A percentile compares a stretch with the other conserved stretches of the same genome.
Evolutionary conservation across 2,113 vertebrate genomes (phyloP).

Genomic region (Salvelinus alpinus): DNA sequence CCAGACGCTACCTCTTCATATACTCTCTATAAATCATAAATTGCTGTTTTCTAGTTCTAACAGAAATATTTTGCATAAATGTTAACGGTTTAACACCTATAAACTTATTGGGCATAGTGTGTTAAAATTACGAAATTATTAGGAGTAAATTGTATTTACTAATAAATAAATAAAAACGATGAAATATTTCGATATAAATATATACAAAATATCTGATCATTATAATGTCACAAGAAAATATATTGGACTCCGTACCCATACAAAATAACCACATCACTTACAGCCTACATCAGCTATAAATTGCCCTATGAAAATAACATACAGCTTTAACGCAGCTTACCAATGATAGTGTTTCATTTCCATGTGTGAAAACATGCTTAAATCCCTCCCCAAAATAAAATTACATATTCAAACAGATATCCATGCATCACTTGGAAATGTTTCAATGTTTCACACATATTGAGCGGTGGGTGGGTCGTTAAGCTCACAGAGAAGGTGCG

Average conservation of each 20-base stretch:
- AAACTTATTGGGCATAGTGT: no score
- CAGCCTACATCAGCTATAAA: no score
- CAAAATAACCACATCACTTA: background rate
- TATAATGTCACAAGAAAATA: background rate
- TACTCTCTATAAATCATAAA: background rate
- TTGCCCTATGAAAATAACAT: background rate
- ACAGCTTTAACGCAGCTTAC: background rate
- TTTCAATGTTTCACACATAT: background rate
- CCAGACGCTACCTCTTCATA: no score
- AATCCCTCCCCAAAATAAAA: background rate
- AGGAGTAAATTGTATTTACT: background rate
- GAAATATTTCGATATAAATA: background rate
- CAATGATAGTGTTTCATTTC: background rate
- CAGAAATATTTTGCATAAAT: background rate
- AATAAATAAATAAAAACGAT: background rate
- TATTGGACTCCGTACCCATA: constrained; percentile 14
- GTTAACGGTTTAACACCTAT: background rate
- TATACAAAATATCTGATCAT: background rate
- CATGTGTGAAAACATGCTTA: no score
- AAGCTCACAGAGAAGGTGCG: constrained; percentile 10
- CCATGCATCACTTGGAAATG: background rate
- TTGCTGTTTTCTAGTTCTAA: constrained; percentile 30
- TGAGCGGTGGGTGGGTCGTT: background rate
- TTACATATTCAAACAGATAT: background rate
- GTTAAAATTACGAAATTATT: background rate